Percentiles rank a stretch among this genome's conserved stretches.
Evolutionary conservation across 2,888 invertebrate species (phyloP).

Genomic region (Meganola albula): DNA sequence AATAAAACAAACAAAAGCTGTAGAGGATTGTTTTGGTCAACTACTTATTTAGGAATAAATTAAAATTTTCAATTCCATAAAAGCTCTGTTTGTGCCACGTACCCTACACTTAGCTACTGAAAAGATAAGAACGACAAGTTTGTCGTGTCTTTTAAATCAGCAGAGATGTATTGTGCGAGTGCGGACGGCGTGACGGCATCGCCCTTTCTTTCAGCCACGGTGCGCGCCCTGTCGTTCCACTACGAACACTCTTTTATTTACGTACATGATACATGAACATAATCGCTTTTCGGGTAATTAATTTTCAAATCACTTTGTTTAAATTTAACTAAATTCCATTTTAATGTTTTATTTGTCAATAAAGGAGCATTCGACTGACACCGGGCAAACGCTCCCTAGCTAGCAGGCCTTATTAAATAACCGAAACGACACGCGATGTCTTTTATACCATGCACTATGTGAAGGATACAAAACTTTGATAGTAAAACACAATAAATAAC

Average conservation of each 20-base stretch:
- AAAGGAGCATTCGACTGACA: slow-evolving; percentile 33
- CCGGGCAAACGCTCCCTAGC: slow-evolving; percentile 21
- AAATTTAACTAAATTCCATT: slow-evolving; percentile 27
- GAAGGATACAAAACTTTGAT: too few species aligned
- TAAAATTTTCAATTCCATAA: too few species aligned
- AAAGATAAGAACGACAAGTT: slow-evolving; percentile 59
- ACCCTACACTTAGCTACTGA: too few species aligned
- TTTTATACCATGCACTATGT: slow-evolving; percentile 36
- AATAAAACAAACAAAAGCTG: too few species aligned
- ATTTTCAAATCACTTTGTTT: slow-evolving; percentile 60
- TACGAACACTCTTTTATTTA: slow-evolving; percentile 50
- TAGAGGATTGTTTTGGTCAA: too few species aligned
- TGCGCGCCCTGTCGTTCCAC: slow-evolving; percentile 51
- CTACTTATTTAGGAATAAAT: too few species aligned
- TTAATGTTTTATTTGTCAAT: slow-evolving; percentile 21
- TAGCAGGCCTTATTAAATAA: slow-evolving; percentile 54
- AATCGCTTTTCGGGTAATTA: slow-evolving; percentile 68
- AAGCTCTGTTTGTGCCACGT: slow-evolving; percentile 46
- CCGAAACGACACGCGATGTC: slow-evolving; percentile 57
- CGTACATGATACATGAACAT: slow-evolving; percentile 61
- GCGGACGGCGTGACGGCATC: slow-evolving; percentile 55
- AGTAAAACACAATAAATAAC: too few species aligned
- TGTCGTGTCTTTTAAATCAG: slow-evolving; percentile 56
- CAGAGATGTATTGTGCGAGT: slow-evolving; percentile 49
- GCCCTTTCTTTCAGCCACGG: slow-evolving; percentile 49